Evolutionary conservation across 92 coral and sea anemone genomes (phyloP).

Genomic region (Actinernus sp.): DNA sequence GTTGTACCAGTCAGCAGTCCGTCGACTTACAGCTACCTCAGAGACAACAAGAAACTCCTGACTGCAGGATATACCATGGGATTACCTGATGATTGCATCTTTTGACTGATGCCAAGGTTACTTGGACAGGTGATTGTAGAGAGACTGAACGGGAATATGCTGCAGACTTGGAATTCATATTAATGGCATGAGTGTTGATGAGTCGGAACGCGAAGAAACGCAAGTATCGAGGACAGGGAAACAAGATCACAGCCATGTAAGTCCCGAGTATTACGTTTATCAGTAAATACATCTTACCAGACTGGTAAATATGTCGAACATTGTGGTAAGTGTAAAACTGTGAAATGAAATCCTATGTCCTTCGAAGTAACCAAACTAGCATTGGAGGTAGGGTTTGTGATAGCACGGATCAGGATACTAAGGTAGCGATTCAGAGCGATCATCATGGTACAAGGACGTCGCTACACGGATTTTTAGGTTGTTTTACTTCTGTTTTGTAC

Average conservation of each 20-base stretch:
- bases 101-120: constrained; percentile 11
- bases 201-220: no score
- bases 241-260: no score
- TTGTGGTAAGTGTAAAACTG: no score
- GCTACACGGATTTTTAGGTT: constrained; percentile 55
- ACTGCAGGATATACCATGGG: constrained; percentile 64
- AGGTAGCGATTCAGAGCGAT: no score
- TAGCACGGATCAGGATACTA: no score
- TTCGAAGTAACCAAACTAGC: no score
- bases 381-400: no score
- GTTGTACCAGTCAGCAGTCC: constrained; percentile 46
- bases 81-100: constrained; percentile 39
- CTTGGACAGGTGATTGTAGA: constrained; percentile 44
- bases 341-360: no score
- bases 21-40: constrained; percentile 22
- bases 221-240: neutral
- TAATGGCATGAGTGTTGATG: neutral
- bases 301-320: no score
- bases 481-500: constrained; percentile 39
- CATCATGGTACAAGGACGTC: no score
- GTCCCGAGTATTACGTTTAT: no score
- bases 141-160: constrained; percentile 7
- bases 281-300: no score
- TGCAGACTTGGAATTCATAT: constrained; percentile 16
- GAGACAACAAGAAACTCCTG: constrained; percentile 13